Conservation (phyloP, 2,888 invertebrate genomes). For the Orthonevra nobilis region DNA sequence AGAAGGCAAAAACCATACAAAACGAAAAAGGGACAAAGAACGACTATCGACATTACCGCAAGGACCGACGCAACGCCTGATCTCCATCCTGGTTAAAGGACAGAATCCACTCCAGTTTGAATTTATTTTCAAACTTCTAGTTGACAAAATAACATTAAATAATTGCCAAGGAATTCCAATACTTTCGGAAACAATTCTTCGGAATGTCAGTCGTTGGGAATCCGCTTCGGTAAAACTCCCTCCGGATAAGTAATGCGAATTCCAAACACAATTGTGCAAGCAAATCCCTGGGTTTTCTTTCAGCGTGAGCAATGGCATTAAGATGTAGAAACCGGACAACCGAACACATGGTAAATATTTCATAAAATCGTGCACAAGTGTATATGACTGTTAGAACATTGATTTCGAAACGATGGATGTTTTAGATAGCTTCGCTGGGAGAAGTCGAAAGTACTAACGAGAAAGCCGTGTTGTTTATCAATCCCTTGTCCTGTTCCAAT, state of each 20-base stretch:
- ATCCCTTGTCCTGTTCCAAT: slow-evolving; percentile 30
- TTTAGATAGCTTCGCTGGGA: slow-evolving; percentile 15
- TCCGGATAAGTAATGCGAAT: slow-evolving; percentile 49
- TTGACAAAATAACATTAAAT: slow-evolving; percentile 52
- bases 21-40: background rate
- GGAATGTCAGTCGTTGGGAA: slow-evolving; percentile 60
- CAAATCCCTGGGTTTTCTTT: slow-evolving; percentile 39
- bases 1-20: background rate
- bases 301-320: slow-evolving; percentile 30
- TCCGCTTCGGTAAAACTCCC: slow-evolving; percentile 59
- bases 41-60: background rate
- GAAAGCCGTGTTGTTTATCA: slow-evolving; percentile 26
- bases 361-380: slow-evolving; percentile 8
- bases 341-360: slow-evolving; percentile 26
- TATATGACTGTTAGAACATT: slow-evolving; percentile 28
- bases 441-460: slow-evolving; percentile 16
- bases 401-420: slow-evolving; percentile 11
- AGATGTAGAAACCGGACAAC: slow-evolving; percentile 31
- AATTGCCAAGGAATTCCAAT: slow-evolving; percentile 58
- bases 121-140: slow-evolving; percentile 48
- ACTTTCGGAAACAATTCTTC: slow-evolving; percentile 60
- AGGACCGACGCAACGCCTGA: background rate
- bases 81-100: background rate
- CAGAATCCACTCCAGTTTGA: slow-evolving; percentile 22
- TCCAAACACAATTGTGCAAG: slow-evolving; percentile 44